A percentile compares a stretch with the other conserved stretches of the same genome.
Conservation (phyloP, 2,113 vertebrate species). For the Oryzias melastigma region DNA sequence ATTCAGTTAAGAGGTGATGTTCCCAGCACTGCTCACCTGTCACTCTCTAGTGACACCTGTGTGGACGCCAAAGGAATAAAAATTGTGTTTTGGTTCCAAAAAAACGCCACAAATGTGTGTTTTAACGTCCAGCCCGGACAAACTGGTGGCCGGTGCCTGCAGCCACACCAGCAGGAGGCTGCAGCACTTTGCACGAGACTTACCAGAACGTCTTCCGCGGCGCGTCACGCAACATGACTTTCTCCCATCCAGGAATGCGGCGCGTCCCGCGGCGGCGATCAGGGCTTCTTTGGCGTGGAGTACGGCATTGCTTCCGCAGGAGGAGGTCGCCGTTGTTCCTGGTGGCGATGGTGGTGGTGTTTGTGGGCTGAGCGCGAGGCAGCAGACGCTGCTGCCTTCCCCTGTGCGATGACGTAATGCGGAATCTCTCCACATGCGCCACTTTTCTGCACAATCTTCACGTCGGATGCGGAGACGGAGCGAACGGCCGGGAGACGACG, state of each 20-base stretch:
- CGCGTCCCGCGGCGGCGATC: conserved; percentile 38
- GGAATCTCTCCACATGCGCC: conserved; percentile 72
- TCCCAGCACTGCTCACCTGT: conserved; percentile 66
- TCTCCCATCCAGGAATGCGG: conserved; percentile 49
- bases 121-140: conserved; percentile 37
- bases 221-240: conserved; percentile 64
- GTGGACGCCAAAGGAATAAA: conserved; percentile 26
- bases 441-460: conserved; percentile 41
- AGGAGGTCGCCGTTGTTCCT: conserved; percentile 42
- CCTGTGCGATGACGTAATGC: conserved; percentile 80
- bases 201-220: conserved; percentile 72
- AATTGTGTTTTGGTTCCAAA: not conserved
- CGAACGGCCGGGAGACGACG: not conserved
- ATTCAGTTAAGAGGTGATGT: conserved; percentile 2
- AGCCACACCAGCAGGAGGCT: conserved; percentile 47
- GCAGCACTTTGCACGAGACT: conserved; percentile 61
- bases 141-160: conserved; percentile 58
- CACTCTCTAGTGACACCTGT: conserved; percentile 53
- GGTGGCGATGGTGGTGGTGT: conserved; percentile 53
- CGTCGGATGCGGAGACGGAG: conserved; percentile 2
- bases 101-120: not conserved
- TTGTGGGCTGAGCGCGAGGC: conserved; percentile 54
- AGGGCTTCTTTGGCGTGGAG: conserved; percentile 41
- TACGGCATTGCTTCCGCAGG: conserved; percentile 52
- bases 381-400: conserved; percentile 62